Evolutionary conservation across 1,140 invertebrate species (phyloP), one percentile per base, ranked within the genome.

Genomic region (Rhopalosiphum maidis): DNA sequence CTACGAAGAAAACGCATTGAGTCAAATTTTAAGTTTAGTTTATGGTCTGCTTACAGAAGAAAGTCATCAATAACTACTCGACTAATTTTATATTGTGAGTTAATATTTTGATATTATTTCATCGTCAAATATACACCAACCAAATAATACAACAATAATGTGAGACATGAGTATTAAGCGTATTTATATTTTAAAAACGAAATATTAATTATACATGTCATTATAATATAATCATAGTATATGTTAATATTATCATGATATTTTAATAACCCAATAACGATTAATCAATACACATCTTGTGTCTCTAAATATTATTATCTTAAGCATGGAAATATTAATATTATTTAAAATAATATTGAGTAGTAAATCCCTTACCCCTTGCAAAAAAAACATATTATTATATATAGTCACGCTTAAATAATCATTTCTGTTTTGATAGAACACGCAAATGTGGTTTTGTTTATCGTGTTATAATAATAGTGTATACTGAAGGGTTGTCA

Each of bases 391-490:
- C 41, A 60, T 90, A 68, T 68, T 90, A 68, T 90, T 90, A 60
- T 68, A 90, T 68, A 30, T 46, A 68, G 54, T 68, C 89, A 68
- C 54, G 48, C 48, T 93, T 54, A 54, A 41, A 90, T 85, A 68
- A 48, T 92, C 68, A 86, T 41, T 86, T 35, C 11, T 86, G 91
- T 93, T 93, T 86, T 54, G 23, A 93, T 93, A 93, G 54, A 93
- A 93, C 91, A 93, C 91, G 91, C 91, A 93, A 54, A 93, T 82
- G 48, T n/a, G 82, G 91, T 93, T 86, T 48, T 48, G 82, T 86
- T 55, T 93, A 48, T 92, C 90, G 90, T 83, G 90, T 92, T 37
- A 91, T 77, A 91, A 77, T 46, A 43, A 51, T 55, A 51, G 48
- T 86, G 18, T 11, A 54, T 37, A 85, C 30, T 86, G 91, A 93